Evolutionary conservation across 1,140 invertebrate species (phyloP), one percentile per base, ranked within the genome.

Genomic region (Dufourea novaeangliae): DNA sequence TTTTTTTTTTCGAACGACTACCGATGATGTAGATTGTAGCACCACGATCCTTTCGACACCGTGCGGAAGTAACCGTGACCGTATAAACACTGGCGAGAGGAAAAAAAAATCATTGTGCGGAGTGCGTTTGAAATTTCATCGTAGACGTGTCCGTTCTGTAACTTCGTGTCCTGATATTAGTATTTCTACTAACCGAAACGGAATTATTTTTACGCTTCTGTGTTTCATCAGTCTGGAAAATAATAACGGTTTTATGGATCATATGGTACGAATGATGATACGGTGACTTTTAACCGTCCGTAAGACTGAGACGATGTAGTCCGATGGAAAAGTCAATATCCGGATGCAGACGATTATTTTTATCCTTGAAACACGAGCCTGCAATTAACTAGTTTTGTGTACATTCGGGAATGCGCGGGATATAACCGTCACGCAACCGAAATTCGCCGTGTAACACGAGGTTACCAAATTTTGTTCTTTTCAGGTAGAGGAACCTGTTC

Each of bases 391-490:
- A n/a, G 2, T 52, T 70, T 37, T 59, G 1, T 44, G 4, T 22
- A 41, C 17, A n/a, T 8, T 25, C 22, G 37, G 0, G 32, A 61
- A 57, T 25, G 22, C 29, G 41, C 10, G 29, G 10, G 8, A 34
- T 12, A 25, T 12, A 39, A 12, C 7, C 14, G 5, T 46, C n/a
- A 22, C 4, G 8, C 22, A 10, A 63, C 41, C 12, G 32, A 72
- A 6, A 27, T 50, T 57, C 11, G 14, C 27, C 20, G 20, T 39
- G 25, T 20, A 8, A 32, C 20, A 17, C 34, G 41, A 62, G 27
- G 50, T 75, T 56, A 67, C 14, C 4, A 0, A 50, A 41, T 71
- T 44, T 59, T 14, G 39, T 14, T 62, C 20, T 39, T 77, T 78
- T 37, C 39, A 84, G 83, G 34, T 62, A 37, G 22, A 54, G 12